Base-by-base conservation (phyloP, 2,797 vertebrate species). In the Syngnathus acus region DNA sequence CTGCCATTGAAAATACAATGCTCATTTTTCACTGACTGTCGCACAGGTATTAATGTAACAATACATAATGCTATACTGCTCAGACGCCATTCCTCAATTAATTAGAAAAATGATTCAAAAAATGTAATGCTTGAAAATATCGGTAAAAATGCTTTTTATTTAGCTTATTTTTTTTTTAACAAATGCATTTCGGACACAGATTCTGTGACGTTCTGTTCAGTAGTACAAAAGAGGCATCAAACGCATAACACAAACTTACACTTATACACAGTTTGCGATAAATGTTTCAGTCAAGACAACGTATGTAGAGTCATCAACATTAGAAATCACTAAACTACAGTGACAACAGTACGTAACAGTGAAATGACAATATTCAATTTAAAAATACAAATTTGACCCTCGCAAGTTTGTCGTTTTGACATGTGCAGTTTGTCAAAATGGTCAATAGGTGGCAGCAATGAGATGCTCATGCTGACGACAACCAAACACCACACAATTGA, bases 161-260 rank as follows among this genome's bases (percentile, higher is more conserved):
- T 83, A 71, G 4, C 17, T 45, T 5, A n/a, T 42, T 61, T 59
- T 87, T 59, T 87, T 77, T 83, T 84, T 64, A 75, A 81, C 81
- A 88, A 89, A 88, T 70, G 77, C 62, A 75, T 83, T 67, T 83
- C 81, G 81, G 78, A 86, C 85, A 89, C 76, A 60, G 73, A 32
- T 71, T 67, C 68, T 76, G 68, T 76, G 69, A 72, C 69, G 71
- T 77, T 59, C 73, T 83, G 73, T 32, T 66, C 13, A 58, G 50
- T 69, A 71, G 74, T 84, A 87, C 71, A 88, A 89, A 90, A 86
- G 47, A 70, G n/a, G 32, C 32, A 10, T 45, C 64, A 59, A 38
- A 59, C 9, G 37, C 62, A 58, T 57, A 58, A 65, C 67, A 68
- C 63, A 40, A 61, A 60, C 48, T 57, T 62, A 58, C 65, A 16